Conservation (phyloP, 2,888 invertebrate species). For the Tupiocoris notatus region DNA sequence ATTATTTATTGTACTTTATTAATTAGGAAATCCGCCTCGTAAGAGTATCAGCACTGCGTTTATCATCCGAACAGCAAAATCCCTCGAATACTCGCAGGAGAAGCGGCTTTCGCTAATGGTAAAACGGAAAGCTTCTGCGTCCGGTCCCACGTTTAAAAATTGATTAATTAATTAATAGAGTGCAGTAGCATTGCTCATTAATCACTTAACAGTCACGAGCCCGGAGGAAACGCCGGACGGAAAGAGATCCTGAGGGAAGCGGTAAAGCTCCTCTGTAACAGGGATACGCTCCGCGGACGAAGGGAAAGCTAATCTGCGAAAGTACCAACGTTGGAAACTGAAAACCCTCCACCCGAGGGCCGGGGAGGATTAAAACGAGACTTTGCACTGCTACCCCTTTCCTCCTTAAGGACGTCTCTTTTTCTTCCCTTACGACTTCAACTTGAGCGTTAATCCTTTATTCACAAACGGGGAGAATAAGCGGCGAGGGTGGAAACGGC, state of each 20-base stretch:
- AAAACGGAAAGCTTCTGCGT: neutral
- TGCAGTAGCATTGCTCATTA: conserved; percentile 37
- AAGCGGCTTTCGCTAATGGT: neutral
- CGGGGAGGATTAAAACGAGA: neutral
- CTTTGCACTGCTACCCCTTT: neutral
- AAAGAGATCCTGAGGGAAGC: neutral
- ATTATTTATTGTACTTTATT: too few species aligned
- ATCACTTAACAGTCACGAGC: conserved; percentile 35
- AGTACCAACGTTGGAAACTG: neutral
- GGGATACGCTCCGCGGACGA: neutral
- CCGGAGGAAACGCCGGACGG: conserved; percentile 2
- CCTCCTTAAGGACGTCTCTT: conserved; percentile 11
- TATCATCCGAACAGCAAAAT: neutral
- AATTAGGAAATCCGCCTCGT: neutral
- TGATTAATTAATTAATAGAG: conserved; percentile 42
- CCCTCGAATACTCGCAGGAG: neutral
- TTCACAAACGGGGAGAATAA: conserved; percentile 11
- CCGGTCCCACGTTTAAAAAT: conserved; percentile 35
- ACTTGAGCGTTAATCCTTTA: conserved; percentile 39
- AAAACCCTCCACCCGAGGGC: neutral
- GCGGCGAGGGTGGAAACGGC: neutral
- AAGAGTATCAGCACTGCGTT: neutral
- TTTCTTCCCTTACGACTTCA: conserved; percentile 31
- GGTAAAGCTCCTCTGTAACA: conserved; percentile 12
- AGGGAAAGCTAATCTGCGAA: neutral